Conservation (phyloP, 2,113 vertebrate genomes). For the Orthonyx spaldingii region DNA sequence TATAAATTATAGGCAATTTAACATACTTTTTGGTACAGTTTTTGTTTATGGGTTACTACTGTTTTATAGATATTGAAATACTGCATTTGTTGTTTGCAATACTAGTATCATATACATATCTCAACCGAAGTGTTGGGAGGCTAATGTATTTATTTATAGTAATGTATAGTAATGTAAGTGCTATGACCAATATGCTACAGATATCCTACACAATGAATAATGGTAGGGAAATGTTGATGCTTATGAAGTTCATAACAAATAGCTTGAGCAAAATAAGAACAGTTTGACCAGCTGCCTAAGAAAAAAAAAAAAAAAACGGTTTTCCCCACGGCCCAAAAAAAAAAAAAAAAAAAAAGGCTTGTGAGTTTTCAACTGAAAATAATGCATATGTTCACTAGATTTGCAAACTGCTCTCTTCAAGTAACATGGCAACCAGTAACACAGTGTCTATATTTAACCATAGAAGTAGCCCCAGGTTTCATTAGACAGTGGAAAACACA, state of each 20-base stretch:
- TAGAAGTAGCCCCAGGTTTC: neutral
- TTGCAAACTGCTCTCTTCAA: neutral
- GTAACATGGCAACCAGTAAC: neutral
- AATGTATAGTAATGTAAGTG: neutral
- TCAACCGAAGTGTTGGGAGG: neutral
- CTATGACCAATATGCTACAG: neutral
- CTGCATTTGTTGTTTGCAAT: neutral
- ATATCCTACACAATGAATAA: neutral
- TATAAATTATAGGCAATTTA: neutral
- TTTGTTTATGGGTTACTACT: neutral
- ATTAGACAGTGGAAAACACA: accelerated
- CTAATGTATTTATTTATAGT: neutral
- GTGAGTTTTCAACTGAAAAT: neutral
- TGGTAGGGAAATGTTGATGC: neutral
- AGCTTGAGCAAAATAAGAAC: neutral
- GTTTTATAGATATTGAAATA: neutral
- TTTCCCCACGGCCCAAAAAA: too few relatives aligned
- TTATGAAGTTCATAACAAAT: neutral
- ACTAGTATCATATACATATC: neutral
- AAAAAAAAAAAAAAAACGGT: neutral
- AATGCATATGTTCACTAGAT: neutral
- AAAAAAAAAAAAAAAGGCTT: neutral
- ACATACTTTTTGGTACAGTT: neutral
- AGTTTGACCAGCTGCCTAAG: neutral
- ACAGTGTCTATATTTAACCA: neutral